These are phyloP conservation scores for Crotalus tigris DNA, from an alignment of 2,113 vertebrate genomes.

Conservation along the genomic window DNA sequence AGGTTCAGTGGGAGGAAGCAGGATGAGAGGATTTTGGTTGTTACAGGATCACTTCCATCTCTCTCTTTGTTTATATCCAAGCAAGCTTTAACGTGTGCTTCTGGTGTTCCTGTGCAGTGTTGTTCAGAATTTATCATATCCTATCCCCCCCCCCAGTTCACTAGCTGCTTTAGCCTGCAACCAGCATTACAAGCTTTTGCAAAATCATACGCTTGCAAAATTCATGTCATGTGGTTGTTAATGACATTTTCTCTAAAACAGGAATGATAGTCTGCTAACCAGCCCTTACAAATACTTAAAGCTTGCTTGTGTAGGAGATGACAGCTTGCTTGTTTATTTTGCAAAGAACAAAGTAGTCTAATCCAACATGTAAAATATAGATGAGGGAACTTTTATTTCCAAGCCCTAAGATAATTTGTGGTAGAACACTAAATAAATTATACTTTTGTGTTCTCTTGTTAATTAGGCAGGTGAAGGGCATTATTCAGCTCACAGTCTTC, in stretches of 20 bases:
- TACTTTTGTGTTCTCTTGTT: background rate
- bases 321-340: background rate
- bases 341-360: background rate
- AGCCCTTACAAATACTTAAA: background rate
- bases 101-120: background rate
- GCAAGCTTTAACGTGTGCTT: background rate
- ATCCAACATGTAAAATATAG: background rate
- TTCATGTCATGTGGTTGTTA: background rate
- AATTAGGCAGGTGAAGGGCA: background rate
- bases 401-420: background rate
- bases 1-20: background rate
- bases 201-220: background rate
- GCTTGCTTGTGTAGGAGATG: background rate
- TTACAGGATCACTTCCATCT: background rate
- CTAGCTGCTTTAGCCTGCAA: background rate
- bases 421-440: background rate
- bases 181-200: background rate
- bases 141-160: background rate
- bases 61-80: background rate
- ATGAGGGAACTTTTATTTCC: background rate
- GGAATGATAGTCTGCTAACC: background rate
- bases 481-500: background rate
- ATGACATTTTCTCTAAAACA: background rate
- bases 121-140: background rate
- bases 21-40: background rate